Percentiles rank a stretch among this genome's conserved stretches.
Conservation (phyloP, 2,888 invertebrate species). For the Limnephilus marmoratus region DNA sequence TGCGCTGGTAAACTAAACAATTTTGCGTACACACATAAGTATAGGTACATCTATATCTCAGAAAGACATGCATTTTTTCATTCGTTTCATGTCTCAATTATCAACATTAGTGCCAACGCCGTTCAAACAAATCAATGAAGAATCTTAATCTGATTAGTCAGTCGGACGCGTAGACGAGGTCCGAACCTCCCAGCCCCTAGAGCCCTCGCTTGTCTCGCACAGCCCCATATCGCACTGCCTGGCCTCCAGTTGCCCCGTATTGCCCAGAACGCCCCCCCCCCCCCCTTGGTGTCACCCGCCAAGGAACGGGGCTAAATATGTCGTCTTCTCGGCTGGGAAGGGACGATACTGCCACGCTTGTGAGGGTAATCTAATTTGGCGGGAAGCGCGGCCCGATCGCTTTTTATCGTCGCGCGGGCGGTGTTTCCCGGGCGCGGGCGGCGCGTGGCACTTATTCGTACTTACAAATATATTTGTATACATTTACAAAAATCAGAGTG, state of each 20-base stretch:
- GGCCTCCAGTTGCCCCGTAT: neutral
- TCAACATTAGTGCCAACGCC: neutral
- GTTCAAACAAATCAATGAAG: neutral
- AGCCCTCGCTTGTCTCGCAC: neutral
- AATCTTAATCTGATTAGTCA: slow-evolving; percentile 37
- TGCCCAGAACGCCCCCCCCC: neutral
- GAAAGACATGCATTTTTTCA: neutral
- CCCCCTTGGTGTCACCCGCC: neutral
- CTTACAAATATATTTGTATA: too few species aligned
- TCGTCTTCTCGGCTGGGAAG: slow-evolving; percentile 57
- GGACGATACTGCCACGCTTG: slow-evolving; percentile 30
- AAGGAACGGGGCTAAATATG: slow-evolving; percentile 51
- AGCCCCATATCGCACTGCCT: neutral
- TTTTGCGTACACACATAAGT: neutral
- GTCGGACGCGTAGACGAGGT: neutral
- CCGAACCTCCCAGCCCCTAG: neutral
- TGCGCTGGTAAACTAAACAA: too few species aligned
- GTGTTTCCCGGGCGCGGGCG: neutral
- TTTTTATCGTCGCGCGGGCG: slow-evolving; percentile 62
- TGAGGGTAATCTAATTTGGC: slow-evolving; percentile 64
- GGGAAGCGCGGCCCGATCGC: slow-evolving; percentile 63
- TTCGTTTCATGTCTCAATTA: neutral
- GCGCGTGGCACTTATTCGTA: neutral
- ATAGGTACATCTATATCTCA: too few species aligned
- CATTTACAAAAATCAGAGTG: too few species aligned